These are phyloP conservation scores for Chymomyza caudatula DNA, from an alignment of 2,888 invertebrate genomes.

Conservation along the genomic window DNA sequence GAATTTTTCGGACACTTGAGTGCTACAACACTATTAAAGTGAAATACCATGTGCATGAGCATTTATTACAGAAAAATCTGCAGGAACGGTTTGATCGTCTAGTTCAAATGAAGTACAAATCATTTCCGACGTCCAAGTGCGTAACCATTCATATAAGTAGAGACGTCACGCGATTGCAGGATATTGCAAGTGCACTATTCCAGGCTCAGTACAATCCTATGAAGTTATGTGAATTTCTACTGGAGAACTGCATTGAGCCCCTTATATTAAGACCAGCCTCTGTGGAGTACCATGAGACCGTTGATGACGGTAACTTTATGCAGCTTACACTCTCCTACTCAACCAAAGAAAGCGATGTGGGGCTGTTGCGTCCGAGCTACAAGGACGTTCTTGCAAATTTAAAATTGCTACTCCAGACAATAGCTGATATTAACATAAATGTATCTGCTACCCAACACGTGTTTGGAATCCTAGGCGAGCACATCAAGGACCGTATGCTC, in stretches of 20 bases:
- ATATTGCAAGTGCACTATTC: constrained; percentile 74
- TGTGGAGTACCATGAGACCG: constrained; percentile 61
- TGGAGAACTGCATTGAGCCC: constrained; percentile 76
- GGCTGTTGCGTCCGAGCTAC: constrained; percentile 72
- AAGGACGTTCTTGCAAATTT: constrained; percentile 74
- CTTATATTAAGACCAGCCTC: constrained; percentile 75
- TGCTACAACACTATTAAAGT: constrained; percentile 76
- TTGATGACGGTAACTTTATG: constrained; percentile 52
- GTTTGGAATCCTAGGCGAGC: constrained; percentile 79
- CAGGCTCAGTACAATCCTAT: constrained; percentile 75
- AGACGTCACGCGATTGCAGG: constrained; percentile 70
- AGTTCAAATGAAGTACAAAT: constrained; percentile 74
- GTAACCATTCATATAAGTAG: constrained; percentile 74
- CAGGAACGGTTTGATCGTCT: constrained; percentile 75
- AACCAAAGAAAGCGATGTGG: constrained; percentile 53
- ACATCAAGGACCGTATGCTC: constrained; percentile 81
- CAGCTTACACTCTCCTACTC: constrained; percentile 75
- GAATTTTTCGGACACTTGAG: constrained; percentile 69
- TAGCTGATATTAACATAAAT: constrained; percentile 72
- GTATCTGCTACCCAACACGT: constrained; percentile 68
- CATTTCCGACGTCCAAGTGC: constrained; percentile 74
- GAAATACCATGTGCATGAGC: constrained; percentile 74
- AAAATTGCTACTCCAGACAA: constrained; percentile 63
- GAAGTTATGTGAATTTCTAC: constrained; percentile 74
- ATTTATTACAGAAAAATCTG: constrained; percentile 74